phyloP scores from a whole-genome alignment of 2,113 vertebrate species.

The Hipposideros armiger region DNA sequence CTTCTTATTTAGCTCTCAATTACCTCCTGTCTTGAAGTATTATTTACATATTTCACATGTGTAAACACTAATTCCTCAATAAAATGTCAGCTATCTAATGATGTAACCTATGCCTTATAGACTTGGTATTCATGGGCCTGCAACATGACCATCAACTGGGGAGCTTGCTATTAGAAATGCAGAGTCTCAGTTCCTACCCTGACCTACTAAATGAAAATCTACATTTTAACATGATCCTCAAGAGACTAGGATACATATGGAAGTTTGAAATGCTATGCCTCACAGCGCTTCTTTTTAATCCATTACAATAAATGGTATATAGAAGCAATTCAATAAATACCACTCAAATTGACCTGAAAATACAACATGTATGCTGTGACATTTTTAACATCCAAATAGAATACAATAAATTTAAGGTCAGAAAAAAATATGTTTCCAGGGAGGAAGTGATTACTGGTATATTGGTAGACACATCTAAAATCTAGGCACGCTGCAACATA shows the following conservation, averaged over 20 bases:
- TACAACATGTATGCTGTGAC: background rate
- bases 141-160: background rate
- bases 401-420: background rate
- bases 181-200: too few species aligned
- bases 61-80: background rate
- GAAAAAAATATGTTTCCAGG: background rate
- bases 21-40: background rate
- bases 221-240: background rate
- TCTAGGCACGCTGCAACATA: background rate
- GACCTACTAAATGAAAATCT: background rate
- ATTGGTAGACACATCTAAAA: background rate
- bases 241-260: background rate
- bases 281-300: background rate
- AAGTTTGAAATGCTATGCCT: slow-evolving; percentile 15
- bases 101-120: background rate
- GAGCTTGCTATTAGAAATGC: background rate
- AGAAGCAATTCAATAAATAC: slow-evolving; percentile 38
- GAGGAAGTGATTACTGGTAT: background rate
- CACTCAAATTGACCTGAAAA: slow-evolving; percentile 8
- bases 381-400: slow-evolving; percentile 11
- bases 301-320: background rate
- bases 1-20: background rate
- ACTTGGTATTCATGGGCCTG: background rate
- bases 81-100: background rate
- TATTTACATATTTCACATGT: background rate